Conservation (phyloP, 2,888 invertebrate genomes). For the Trichacis sp. region DNA sequence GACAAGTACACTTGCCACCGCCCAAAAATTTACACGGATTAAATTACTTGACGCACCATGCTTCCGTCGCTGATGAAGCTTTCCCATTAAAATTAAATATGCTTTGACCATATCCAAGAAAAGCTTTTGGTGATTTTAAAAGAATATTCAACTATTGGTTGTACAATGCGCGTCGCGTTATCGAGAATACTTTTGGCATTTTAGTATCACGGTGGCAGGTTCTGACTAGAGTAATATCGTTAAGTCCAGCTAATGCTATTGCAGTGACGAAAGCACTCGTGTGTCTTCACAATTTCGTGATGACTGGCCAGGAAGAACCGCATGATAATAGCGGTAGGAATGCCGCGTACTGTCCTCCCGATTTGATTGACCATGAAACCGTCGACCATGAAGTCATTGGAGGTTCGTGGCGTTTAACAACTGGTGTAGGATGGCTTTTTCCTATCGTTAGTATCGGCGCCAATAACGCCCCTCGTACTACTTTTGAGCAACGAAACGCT, state of each 20-base stretch:
- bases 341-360: no score
- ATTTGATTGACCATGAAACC: no score
- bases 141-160: conserved; percentile 36
- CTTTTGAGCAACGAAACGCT: no score
- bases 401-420: no score
- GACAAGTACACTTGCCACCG: no score
- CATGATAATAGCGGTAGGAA: no score
- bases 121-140: conserved; percentile 12
- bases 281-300: neutral
- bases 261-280: conserved; percentile 7
- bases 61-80: neutral
- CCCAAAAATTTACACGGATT: conserved; percentile 16
- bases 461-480: no score
- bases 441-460: no score
- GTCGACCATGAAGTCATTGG: no score
- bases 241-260: no score
- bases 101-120: conserved; percentile 8
- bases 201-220: conserved; percentile 28
- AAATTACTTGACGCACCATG: neutral
- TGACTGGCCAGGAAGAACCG: neutral
- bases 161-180: conserved; percentile 24
- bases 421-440: no score
- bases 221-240: no score
- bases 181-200: conserved; percentile 44
- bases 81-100: neutral